Percentiles rank a stretch among this genome's conserved stretches.
Evolutionary conservation across 2,888 invertebrate genomes (phyloP).

Genomic region (Mimachlamys varia): DNA sequence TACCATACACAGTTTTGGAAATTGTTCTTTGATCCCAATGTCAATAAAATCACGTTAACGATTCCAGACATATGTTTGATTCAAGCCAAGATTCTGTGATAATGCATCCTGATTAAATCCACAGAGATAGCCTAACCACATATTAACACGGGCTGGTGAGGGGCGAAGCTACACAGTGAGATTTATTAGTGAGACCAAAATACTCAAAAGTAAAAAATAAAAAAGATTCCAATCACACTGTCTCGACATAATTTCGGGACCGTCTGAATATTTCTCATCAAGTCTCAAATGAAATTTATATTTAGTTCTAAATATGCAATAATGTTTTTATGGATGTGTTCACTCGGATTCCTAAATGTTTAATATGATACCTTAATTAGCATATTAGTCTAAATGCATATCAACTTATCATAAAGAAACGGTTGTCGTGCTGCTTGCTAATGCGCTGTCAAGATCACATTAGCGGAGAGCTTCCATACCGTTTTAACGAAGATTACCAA

Average conservation of each 20-base stretch:
- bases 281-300: slow-evolving; percentile 9
- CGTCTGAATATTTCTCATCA: slow-evolving; percentile 36
- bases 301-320: slow-evolving; percentile 10
- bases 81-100: not conserved
- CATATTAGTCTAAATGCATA: slow-evolving; percentile 21
- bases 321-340: not conserved
- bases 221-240: not conserved
- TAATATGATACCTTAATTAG: slow-evolving; percentile 31
- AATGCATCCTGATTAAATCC: not conserved
- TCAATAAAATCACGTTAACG: not conserved
- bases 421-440: not conserved
- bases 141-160: not conserved
- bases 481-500: not conserved
- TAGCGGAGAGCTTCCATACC: not conserved
- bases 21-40: not conserved
- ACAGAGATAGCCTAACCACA: not conserved
- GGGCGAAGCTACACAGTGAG: no score
- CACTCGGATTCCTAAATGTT: not conserved
- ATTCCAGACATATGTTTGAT: not conserved
- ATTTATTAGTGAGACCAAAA: not conserved
- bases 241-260: slow-evolving; percentile 8
- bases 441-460: slow-evolving; percentile 6
- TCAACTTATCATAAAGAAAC: not conserved
- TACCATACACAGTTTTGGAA: not conserved
- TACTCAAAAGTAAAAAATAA: not conserved